These are phyloP conservation scores for Epinotia bilunana DNA, from an alignment of 2,888 invertebrate genomes.

Conservation along the genomic window DNA sequence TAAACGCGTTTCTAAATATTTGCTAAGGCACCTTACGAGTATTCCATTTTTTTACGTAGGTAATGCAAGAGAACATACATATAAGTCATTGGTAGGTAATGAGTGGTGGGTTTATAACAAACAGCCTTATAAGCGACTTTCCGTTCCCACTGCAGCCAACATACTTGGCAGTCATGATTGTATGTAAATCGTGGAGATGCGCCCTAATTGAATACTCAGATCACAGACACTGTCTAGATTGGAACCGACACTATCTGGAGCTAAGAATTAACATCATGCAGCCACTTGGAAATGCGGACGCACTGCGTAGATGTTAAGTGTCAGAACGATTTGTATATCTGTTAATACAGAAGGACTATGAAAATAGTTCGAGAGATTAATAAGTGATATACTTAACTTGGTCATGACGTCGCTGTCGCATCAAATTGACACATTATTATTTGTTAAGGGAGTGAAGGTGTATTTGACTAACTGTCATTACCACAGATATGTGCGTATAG, in stretches of 20 bases:
- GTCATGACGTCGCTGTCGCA: too few relatives aligned
- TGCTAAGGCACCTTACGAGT: not conserved
- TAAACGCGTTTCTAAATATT: not conserved
- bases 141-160: constrained; percentile 35
- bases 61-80: not conserved
- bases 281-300: not conserved
- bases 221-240: constrained; percentile 41
- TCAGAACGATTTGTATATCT: not conserved
- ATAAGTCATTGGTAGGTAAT: not conserved
- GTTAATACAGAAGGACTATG: not conserved
- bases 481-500: too few relatives aligned
- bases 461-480: too few relatives aligned
- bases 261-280: constrained; percentile 13
- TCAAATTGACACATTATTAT: too few relatives aligned
- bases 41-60: not conserved
- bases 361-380: too few relatives aligned
- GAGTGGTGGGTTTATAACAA: not conserved
- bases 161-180: constrained; percentile 39
- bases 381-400: too few relatives aligned
- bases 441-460: too few relatives aligned
- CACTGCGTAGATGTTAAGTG: not conserved
- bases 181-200: constrained; percentile 41
- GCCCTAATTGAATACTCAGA: constrained; percentile 39
- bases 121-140: constrained; percentile 17
- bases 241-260: constrained; percentile 26